These are phyloP conservation scores for Sycophila sp. DNA, from an alignment of 1,140 invertebrate species.

Conservation along the genomic window DNA sequence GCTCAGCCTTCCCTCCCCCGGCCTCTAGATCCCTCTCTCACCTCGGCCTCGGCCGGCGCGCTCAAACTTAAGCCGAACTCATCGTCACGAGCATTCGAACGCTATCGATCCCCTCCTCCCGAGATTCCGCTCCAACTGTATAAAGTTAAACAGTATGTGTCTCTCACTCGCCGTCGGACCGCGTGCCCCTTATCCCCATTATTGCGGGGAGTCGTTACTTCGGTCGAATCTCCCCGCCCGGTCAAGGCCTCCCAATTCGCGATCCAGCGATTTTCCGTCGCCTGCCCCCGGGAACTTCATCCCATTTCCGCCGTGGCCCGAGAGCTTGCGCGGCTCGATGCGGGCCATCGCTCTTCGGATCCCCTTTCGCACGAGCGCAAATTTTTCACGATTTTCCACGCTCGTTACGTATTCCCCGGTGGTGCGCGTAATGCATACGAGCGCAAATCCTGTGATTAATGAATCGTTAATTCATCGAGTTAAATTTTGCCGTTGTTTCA, in stretches of 20 bases:
- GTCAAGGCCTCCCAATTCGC: no score
- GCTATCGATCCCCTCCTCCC: slow-evolving; percentile 43
- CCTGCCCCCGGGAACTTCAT: no score
- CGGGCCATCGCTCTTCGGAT: no score
- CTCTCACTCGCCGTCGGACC: neutral
- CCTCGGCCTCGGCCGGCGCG: neutral
- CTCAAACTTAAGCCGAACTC: slow-evolving; percentile 45
- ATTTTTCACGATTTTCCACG: no score
- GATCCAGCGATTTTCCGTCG: no score
- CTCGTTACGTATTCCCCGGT: no score
- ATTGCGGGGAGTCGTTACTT: slow-evolving; percentile 43
- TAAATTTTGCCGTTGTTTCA: slow-evolving; percentile 5
- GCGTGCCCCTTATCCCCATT: slow-evolving; percentile 20
- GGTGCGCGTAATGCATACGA: no score
- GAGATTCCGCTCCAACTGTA: neutral
- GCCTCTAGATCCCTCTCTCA: neutral
- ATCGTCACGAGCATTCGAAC: slow-evolving; percentile 39
- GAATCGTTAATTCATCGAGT: slow-evolving; percentile 33
- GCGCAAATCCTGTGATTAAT: slow-evolving; percentile 46
- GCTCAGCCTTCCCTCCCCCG: neutral
- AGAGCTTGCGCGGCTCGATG: no score
- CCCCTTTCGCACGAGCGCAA: no score
- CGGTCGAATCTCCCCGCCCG: no score
- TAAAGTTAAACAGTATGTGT: neutral
- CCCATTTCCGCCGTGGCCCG: no score